Percentiles rank a stretch among this genome's conserved stretches.
Evolutionary conservation across 2,797 vertebrate genomes (phyloP).

Genomic region (Enteromius treurensis): DNA sequence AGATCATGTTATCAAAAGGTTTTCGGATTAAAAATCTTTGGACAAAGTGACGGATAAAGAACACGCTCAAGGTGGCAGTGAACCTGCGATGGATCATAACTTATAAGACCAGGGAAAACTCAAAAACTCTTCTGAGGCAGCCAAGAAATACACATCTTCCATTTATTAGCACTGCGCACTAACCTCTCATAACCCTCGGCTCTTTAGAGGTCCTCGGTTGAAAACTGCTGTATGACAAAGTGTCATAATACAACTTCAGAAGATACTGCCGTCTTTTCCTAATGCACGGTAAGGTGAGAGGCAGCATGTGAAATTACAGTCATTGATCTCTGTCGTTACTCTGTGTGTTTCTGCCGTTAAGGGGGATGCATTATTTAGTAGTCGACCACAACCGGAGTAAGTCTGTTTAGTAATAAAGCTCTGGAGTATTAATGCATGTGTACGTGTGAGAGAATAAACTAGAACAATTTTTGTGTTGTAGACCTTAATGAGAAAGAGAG

Average conservation of each 20-base stretch:
- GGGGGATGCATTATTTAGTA: slow-evolving; percentile 36
- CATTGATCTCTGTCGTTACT: slow-evolving; percentile 69
- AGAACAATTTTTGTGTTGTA: slow-evolving; percentile 25
- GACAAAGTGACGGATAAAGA: slow-evolving; percentile 11
- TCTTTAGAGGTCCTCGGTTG: neutral
- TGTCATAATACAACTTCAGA: slow-evolving; percentile 33
- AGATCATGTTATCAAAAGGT: neutral
- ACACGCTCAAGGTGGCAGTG: neutral
- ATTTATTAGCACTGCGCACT: slow-evolving; percentile 19
- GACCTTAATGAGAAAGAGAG: slow-evolving; percentile 29
- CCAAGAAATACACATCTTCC: slow-evolving; percentile 17
- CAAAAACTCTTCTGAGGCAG: neutral
- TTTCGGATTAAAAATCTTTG: slow-evolving; percentile 20
- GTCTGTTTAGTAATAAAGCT: slow-evolving; percentile 4
- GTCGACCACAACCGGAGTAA: slow-evolving; percentile 23
- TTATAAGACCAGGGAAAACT: neutral
- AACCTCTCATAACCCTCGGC: slow-evolving; percentile 25
- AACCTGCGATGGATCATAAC: neutral
- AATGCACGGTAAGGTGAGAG: slow-evolving; percentile 26
- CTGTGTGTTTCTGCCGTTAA: slow-evolving; percentile 60
- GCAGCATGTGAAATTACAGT: slow-evolving; percentile 66
- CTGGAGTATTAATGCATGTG: slow-evolving; percentile 38
- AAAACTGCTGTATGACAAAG: slow-evolving; percentile 8
- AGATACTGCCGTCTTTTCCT: slow-evolving; percentile 27
- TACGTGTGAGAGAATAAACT: slow-evolving; percentile 41